Conservation (phyloP, 2,113 vertebrate genomes). For the Sapajus apella region DNA sequence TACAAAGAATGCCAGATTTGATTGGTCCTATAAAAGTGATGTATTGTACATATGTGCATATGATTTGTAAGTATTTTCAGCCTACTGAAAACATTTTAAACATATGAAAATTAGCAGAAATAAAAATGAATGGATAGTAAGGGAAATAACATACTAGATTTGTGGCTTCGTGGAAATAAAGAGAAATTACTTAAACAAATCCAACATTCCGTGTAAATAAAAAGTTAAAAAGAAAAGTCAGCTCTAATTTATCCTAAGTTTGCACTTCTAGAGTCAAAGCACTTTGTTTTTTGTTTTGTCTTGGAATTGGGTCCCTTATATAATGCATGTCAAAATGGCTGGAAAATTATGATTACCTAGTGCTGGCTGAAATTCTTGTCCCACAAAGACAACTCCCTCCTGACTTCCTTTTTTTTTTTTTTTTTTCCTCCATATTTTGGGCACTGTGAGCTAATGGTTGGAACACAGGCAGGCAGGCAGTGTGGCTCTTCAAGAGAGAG, state of each 20-base stretch:
- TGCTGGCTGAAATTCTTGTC: constrained; percentile 61
- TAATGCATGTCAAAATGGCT: constrained; percentile 64
- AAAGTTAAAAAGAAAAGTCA: constrained; percentile 61
- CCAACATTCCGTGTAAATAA: constrained; percentile 22
- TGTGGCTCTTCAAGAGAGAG: background rate
- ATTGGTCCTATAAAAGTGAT: constrained; percentile 56
- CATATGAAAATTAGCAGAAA: constrained; percentile 56
- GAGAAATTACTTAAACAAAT: constrained; percentile 60
- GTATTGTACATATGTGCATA: constrained; percentile 3
- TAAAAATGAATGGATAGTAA: constrained; percentile 45
- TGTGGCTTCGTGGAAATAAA: constrained; percentile 22
- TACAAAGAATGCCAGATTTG: constrained; percentile 51
- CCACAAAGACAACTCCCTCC: constrained; percentile 44
- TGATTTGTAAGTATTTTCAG: constrained; percentile 59
- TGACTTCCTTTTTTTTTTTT: constrained; percentile 55
- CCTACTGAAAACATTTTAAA: constrained; percentile 68
- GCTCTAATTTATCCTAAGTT: constrained; percentile 41
- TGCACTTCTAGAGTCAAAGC: constrained; percentile 44
- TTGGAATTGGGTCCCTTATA: constrained; percentile 57
- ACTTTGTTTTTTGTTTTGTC: constrained; percentile 70
- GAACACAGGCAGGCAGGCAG: background rate
- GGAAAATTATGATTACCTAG: constrained; percentile 56
- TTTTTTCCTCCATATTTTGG: background rate
- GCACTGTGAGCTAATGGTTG: background rate
- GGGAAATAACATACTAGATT: constrained; percentile 51